Evolutionary conservation across 2,888 invertebrate species (phyloP), one percentile per base, ranked within the genome.

Genomic region (Agriopis leucophaearia): DNA sequence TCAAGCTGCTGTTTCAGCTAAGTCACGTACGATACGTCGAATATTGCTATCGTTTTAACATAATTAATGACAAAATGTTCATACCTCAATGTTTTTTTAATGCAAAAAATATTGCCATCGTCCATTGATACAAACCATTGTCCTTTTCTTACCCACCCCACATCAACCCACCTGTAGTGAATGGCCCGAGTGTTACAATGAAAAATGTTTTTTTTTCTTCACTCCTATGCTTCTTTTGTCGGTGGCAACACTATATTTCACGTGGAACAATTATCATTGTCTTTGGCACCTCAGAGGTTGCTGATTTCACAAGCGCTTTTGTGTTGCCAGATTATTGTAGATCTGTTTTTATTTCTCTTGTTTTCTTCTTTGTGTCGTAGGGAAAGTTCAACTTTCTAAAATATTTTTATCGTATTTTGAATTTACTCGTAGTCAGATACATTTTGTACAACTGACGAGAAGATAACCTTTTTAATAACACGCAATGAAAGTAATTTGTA

Each of bases 201-300:
- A 92, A 90, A 92, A 91, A 91, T 90, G 82, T 84, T 86, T 86
- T 91, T 91, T 89, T 90, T 88, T 84, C 47, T 74, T 71, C 54
- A 36, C 69, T 81, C 79, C 79, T 80, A 81, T 82, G 82, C 80
- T 81, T 78, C 88, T 90, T 92, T 93, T 93, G 91, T 91, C 93
- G 88, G 91, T 90, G 90, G 91, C 91, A 90, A 88, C 88, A 88
- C 92, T 91, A 94, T 93, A 93, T 91, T 90, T 93, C 92, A 92
- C 85, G 86, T 88, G 89, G 91, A 89, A 93, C 94, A 93, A 93
- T 93, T 92, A 93, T 89, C 93, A 92, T 94, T 93, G 94, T 94
- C 91, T 94, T 93, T 93, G 89, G 85, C 93, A 92, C 92, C 91
- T 91, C 73, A 81, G 83, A 81, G 81, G 64, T 73, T 76, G 81